Evolutionary conservation across 2,797 vertebrate genomes (phyloP).

Genomic region (Syngnathus acus): DNA sequence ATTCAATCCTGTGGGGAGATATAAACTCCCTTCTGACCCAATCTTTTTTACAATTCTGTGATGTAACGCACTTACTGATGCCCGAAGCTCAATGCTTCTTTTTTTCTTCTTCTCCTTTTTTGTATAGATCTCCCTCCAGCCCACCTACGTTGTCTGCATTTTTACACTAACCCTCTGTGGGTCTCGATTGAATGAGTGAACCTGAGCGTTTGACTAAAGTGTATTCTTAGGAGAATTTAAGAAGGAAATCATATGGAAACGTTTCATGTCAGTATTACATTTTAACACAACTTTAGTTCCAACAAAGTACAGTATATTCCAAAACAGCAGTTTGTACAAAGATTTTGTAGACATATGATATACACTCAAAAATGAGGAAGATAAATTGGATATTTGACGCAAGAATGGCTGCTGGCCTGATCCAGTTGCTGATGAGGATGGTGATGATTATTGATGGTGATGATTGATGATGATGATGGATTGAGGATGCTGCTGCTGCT

Average conservation of each 20-base stretch:
- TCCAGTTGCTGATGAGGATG: too few relatives aligned
- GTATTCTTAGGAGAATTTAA: not conserved
- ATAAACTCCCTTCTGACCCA: slow-evolving; percentile 39
- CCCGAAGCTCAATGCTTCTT: slow-evolving; percentile 23
- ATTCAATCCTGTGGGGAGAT: slow-evolving; percentile 32
- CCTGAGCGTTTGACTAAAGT: slow-evolving; percentile 27
- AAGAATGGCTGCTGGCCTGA: too few relatives aligned
- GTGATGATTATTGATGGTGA: too few relatives aligned
- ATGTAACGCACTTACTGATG: slow-evolving; percentile 44
- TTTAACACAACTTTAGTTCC: not conserved
- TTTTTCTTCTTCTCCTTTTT: slow-evolving; percentile 18
- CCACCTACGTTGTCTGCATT: slow-evolving; percentile 32
- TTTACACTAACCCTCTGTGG: slow-evolving; percentile 23
- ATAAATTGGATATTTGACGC: too few relatives aligned
- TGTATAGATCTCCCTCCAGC: slow-evolving; percentile 17
- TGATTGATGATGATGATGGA: too few relatives aligned
- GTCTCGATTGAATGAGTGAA: slow-evolving; percentile 39
- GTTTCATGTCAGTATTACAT: too few relatives aligned
- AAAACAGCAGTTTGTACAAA: too few relatives aligned
- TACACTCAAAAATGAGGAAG: too few relatives aligned
- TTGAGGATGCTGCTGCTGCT: too few relatives aligned
- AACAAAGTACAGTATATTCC: not conserved
- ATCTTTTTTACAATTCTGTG: slow-evolving; percentile 33
- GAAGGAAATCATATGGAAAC: not conserved
- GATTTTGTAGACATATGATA: too few relatives aligned